phyloP scores from a whole-genome alignment of 1,140 invertebrate genomes.

The Arion vulgaris region DNA sequence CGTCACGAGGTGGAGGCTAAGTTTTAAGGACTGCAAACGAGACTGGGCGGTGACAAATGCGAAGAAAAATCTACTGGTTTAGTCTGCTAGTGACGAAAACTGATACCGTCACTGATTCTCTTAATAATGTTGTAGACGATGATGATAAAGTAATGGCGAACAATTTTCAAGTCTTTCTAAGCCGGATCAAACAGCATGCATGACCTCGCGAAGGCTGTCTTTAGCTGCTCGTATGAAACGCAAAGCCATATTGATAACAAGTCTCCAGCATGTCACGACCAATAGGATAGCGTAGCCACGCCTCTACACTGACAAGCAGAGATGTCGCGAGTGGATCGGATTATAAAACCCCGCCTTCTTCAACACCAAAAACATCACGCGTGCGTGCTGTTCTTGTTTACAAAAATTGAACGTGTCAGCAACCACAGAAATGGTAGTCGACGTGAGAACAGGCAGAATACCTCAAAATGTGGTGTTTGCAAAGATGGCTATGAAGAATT shows the following conservation, averaged over 20 bases:
- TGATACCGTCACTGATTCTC: neutral
- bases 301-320: neutral
- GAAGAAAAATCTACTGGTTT: neutral
- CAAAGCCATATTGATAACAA: neutral
- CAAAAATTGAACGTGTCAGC: neutral
- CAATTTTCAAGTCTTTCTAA: constrained; percentile 29
- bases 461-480: neutral
- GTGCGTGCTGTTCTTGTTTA: neutral
- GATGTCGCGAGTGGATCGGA: constrained; percentile 22
- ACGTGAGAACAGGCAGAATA: constrained; percentile 1
- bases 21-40: neutral
- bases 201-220: constrained; percentile 2
- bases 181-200: constrained; percentile 30
- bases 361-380: neutral
- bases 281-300: neutral
- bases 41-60: neutral
- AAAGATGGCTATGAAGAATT: neutral
- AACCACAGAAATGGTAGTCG: neutral
- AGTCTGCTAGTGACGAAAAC: neutral
- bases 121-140: neutral
- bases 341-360: neutral
- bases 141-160: constrained; percentile 4
- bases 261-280: neutral
- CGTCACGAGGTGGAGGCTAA: neutral
- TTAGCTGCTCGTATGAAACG: constrained; percentile 13